Percentiles rank a stretch among this genome's conserved stretches.
Evolutionary conservation across 35 echinoderm and acorn worm genomes (phyloP).

Genomic region (Lytechinus pictus): DNA sequence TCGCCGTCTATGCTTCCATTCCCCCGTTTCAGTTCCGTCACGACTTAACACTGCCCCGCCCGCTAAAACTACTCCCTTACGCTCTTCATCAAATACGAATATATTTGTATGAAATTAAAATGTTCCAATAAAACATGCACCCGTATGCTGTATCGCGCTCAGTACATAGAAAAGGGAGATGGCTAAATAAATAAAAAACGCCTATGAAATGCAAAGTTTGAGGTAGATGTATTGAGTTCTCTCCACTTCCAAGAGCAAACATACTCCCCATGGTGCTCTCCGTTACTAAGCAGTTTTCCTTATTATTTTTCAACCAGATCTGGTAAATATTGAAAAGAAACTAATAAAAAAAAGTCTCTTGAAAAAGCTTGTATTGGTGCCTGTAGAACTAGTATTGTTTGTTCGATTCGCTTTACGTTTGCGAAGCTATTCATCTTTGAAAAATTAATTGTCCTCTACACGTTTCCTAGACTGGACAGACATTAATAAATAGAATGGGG

Average conservation of each 20-base stretch:
- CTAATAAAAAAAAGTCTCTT: background rate
- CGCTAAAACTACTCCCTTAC: background rate
- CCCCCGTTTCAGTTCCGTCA: background rate
- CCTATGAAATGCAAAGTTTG: conserved; percentile 36
- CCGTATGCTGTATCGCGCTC: conserved; percentile 6
- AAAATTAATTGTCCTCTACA: conserved; percentile 10
- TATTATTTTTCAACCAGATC: conserved; percentile 18
- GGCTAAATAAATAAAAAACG: conserved; percentile 37
- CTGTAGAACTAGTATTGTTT: conserved; percentile 7
- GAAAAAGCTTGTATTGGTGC: background rate
- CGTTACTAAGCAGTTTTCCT: conserved; percentile 43
- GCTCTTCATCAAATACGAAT: conserved; percentile 6
- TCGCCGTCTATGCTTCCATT: background rate
- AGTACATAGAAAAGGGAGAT: background rate
- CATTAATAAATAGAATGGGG: conserved; percentile 24
- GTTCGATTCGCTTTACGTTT: conserved; percentile 28
- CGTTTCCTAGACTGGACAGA: conserved; percentile 30
- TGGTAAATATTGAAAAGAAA: background rate
- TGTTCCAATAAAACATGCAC: background rate
- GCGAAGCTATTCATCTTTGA: conserved; percentile 30
- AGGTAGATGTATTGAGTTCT: background rate
- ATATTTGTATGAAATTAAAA: background rate
- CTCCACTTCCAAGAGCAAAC: conserved; percentile 22
- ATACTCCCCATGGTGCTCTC: conserved; percentile 24
- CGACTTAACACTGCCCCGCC: background rate